Conservation (phyloP, 1,140 invertebrate species). For the Argopecten irradians region DNA sequence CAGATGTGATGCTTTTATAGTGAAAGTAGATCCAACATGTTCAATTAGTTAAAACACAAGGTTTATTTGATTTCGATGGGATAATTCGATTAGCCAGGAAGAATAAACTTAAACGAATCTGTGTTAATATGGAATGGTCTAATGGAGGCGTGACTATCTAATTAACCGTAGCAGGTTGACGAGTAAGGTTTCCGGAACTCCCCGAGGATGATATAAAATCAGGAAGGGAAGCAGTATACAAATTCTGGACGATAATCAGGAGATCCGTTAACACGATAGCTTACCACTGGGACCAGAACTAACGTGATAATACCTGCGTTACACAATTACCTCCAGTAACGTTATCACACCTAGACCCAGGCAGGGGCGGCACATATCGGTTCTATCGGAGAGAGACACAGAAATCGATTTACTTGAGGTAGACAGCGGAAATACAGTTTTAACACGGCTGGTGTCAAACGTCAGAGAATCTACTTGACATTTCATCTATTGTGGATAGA, state of each 20-base stretch:
- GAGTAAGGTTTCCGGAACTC: constrained; percentile 14
- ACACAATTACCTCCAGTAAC: background rate
- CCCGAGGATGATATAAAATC: background rate
- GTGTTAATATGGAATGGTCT: background rate
- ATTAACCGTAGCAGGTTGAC: background rate
- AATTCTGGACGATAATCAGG: background rate
- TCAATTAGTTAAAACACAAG: background rate
- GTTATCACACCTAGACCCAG: background rate
- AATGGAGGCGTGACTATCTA: background rate
- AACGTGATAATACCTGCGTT: background rate
- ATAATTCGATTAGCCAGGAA: background rate
- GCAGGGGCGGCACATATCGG: background rate
- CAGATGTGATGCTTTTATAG: background rate
- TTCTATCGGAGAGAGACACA: background rate
- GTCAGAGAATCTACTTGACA: background rate
- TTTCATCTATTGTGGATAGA: background rate
- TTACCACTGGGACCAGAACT: background rate
- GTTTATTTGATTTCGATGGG: background rate
- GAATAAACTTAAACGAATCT: background rate
- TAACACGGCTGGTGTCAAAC: background rate
- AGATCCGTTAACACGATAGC: background rate
- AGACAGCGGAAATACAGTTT: background rate
- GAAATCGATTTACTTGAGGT: background rate
- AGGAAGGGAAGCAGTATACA: background rate
- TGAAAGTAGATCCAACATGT: background rate